Evolutionary conservation across 2,797 vertebrate genomes (phyloP), one percentile per base, ranked within the genome.

Genomic region (Alectoris magna): DNA sequence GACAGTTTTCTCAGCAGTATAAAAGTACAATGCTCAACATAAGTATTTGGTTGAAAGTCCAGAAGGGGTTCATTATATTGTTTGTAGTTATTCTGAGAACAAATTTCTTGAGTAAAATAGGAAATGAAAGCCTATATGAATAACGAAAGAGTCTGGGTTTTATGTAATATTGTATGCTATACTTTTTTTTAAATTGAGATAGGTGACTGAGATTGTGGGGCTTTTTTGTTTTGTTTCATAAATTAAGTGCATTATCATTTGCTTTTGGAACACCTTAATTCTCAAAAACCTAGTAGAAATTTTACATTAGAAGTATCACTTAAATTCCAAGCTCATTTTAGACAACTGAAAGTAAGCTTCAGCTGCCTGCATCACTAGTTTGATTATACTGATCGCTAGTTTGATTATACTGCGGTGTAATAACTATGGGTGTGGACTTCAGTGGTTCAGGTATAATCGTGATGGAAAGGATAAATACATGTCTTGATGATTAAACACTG

Each of bases 51-150:
- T 2, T 80, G 44, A 84, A 31, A 75, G 38, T 81, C 53, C 62
- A 91, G 62, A 83, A 84, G 46, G 49, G 15, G 66, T 92, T 86
- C 49, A 67, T 89, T 87, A 46, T 77, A 29, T 80, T 9, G 8
- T 79, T 78, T 80, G 5, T 55, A 15, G 31, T 53, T 91, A 60
- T 69, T 90, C 83, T 92, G 39, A 59, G 90, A 89, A 80, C n/a
- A 46, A 38, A 38, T 64, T 73, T 11, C 23, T 84, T 86, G 23
- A 76, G 23, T 85, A 41, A 80, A 74, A 60, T 41, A 83, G 10
- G 38, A 74, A 87, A 24, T 60, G 66, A 74, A 72, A 67, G n/a
- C 17, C 31, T 58, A 14, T 17, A 43, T 46, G 17, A 81, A 86
- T 86, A 90, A 81, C 11, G 14, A 56, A 76, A n/a, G 1, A 5